Base-by-base conservation (phyloP, 2,113 vertebrate genomes). In the Oxyura jamaicensis region DNA sequence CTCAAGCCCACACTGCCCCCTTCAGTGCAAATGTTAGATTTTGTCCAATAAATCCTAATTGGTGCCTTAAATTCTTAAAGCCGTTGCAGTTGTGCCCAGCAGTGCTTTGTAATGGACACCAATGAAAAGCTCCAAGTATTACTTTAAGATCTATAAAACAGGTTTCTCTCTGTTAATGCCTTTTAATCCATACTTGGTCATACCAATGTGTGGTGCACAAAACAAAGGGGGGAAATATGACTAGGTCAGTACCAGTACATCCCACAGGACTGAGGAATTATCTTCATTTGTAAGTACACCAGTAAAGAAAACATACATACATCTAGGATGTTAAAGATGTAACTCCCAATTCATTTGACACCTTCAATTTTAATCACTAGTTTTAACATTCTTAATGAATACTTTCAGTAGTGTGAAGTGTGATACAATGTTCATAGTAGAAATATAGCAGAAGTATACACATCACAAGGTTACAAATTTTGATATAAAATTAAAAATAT, bases 1-100 rank as follows among this genome's bases (percentile, higher is more conserved):
- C 4, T 65, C 11, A 81, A 71, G 35, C 5, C 2, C 14, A 35
- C 2, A 0, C 4, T 65, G 16, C 23, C 13, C 8, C 39, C 8
- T 71, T 69, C 15, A 46, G 9, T 81, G 33, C 6, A 56, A 26
- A 67, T 22, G 60, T 72, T 44, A 35, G 14, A 17, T 75, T 44
- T 58, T 75, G 17, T 46, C 31, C 19, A 62, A 0, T 55, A 44
- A 67, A 11, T 36, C 10, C 12, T 50, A 53, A 53, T 2, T n/a
- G 5, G 19, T 42, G 15, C 8, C 18, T 86, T 39, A 82, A 72
- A 60, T 77, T 21, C 36, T 66, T 48, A 48, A 48, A 48, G 21
- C 20, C 8, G 23, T 46, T 48, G 19, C 3, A 76, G 6, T 6
- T 9, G 11, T 39, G 11, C 8, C 12, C 29, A 82, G 17, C 53